phyloP scores from a whole-genome alignment of 2,797 vertebrate species.

The Poecilia gillii region DNA sequence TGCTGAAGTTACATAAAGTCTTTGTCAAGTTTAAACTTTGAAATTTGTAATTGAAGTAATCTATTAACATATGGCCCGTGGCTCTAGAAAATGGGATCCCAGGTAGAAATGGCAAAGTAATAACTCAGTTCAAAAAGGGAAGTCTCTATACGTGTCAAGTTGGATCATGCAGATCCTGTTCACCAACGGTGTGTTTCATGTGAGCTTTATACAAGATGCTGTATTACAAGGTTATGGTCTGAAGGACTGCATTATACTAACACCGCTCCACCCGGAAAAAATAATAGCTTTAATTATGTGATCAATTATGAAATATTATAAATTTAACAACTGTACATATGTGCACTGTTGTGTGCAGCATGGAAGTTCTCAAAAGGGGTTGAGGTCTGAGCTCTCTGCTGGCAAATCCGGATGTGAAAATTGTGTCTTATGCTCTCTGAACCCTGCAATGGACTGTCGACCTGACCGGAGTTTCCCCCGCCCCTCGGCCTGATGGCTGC shows the following conservation, averaged over 20 bases:
- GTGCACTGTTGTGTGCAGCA: not conserved
- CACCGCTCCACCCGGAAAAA: not conserved
- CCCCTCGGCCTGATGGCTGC: not conserved
- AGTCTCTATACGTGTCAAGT: constrained; percentile 68
- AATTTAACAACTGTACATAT: not conserved
- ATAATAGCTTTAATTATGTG: not conserved
- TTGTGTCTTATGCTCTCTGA: not conserved
- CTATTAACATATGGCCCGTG: constrained; percentile 69
- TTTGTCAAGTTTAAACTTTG: constrained; percentile 61
- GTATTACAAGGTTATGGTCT: not conserved
- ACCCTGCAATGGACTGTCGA: not conserved
- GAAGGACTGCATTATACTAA: not conserved
- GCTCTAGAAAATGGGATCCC: constrained; percentile 65
- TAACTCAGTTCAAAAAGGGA: constrained; percentile 72
- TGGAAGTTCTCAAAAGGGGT: not conserved
- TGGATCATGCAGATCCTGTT: constrained; percentile 68
- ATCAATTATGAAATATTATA: not conserved
- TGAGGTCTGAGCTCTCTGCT: not conserved
- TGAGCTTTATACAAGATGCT: constrained; percentile 47
- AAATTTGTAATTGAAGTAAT: constrained; percentile 73
- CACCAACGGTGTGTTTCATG: constrained; percentile 61
- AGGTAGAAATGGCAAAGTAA: constrained; percentile 74
- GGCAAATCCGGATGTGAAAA: not conserved
- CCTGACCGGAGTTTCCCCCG: not conserved
- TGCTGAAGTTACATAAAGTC: constrained; percentile 60